A percentile compares a stretch with the other conserved stretches of the same genome.
Conservation (phyloP, 2,888 invertebrate species). For the Sesia bembeciformis region DNA sequence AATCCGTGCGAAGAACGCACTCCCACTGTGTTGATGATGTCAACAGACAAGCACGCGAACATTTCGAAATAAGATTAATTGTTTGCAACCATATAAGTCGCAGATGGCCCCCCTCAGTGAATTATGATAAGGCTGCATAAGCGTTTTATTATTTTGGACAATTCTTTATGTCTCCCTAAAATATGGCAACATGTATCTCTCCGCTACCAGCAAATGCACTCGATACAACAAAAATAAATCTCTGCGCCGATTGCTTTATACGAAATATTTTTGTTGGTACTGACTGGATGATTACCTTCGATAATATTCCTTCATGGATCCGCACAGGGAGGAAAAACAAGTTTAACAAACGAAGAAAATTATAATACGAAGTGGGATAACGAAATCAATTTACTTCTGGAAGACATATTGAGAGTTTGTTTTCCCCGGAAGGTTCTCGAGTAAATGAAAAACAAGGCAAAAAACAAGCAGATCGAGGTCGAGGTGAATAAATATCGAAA, state of each 20-base stretch:
- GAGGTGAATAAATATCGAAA: background rate
- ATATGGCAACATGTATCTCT: constrained; percentile 24
- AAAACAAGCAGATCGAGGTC: constrained; percentile 8
- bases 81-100: constrained; percentile 30
- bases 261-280: background rate
- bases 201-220: constrained; percentile 26
- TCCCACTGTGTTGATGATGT: background rate
- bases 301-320: background rate
- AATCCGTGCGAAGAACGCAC: background rate
- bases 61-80: constrained; percentile 52
- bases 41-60: constrained; percentile 2
- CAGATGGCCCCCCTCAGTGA: constrained; percentile 28
- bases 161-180: constrained; percentile 22
- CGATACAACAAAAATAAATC: constrained; percentile 28
- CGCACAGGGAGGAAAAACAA: background rate
- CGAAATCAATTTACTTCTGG: constrained; percentile 26
- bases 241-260: constrained; percentile 10
- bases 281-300: background rate
- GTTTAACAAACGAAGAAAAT: background rate
- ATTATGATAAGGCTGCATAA: constrained; percentile 38
- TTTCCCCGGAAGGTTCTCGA: constrained; percentile 23
- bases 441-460: constrained; percentile 17
- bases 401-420: constrained; percentile 38
- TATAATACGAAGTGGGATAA: background rate
- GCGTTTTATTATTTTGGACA: constrained; percentile 24